Base-by-base conservation (phyloP, 1,140 invertebrate genomes). In the Patella vulgata region DNA sequence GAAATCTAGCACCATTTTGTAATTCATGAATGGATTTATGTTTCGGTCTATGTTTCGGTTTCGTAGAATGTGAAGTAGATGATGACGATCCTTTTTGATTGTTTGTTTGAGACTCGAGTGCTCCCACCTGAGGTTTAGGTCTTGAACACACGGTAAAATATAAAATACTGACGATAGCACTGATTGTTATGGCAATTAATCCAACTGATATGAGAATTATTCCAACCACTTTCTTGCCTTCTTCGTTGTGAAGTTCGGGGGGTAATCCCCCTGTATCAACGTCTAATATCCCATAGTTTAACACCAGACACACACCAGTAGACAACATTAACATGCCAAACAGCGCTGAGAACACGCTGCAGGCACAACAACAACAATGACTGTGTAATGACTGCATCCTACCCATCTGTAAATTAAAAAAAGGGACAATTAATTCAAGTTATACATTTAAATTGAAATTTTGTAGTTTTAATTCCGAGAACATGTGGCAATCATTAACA, bases 271-370 rank as follows among this genome's bases (percentile, higher is more conserved):
- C 63, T 19, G 70, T 66, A 47, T 67, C 63, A 40, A 68, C 63
- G 54, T 76, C 71, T 51, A 76, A 53, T 42, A 69, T 64, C 31
- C 63, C 65, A 52, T 73, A 73, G 53, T 76, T 76, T 28, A 76
- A 60, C 14, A 73, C 68, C 21, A 76, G 69, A 53, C 74, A 71
- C n/a, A 71, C 71, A 27, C 74, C 74, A 0, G 69, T 73, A 11
- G 74, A 68, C 58, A 73, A 25, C 71, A 76, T 76, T 40, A 76
- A 68, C 44, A 76, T 70, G 8, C 74, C 74, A 19, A 63, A 65
- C 57, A 76, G 60, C 36, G 70, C 68, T 52, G 70, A 66, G 44
- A 76, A 73, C 6, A 76, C 71, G 2, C 68, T 67, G 9, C 63
- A 59, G 1, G 66, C 71, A 67, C 74, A 76, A 30, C 70, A 57